Conservation (phyloP, 2,797 vertebrate species). For the Coregonus suidteri region DNA sequence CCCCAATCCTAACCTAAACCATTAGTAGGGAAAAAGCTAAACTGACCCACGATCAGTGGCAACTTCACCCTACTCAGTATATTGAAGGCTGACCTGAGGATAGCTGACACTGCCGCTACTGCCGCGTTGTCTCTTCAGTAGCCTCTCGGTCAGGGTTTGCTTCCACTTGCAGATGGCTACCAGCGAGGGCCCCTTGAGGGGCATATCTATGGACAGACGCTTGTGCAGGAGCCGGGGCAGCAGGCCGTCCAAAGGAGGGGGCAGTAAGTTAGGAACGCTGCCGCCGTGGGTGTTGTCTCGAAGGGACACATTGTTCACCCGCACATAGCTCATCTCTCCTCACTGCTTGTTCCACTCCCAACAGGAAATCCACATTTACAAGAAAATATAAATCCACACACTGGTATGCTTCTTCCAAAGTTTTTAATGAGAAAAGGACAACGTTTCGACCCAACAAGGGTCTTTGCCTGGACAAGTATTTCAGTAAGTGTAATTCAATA, state of each 20-base stretch:
- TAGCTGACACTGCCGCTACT: constrained; percentile 50
- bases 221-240: constrained; percentile 56
- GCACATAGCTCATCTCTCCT: constrained; percentile 26
- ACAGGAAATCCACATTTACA: neutral
- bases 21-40: neutral
- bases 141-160: constrained; percentile 67
- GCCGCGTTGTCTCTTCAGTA: constrained; percentile 63
- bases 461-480: neutral
- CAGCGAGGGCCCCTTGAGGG: constrained; percentile 70
- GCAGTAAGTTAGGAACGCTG: constrained; percentile 66
- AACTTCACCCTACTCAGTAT: neutral
- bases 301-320: constrained; percentile 54
- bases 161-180: constrained; percentile 74
- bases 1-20: neutral
- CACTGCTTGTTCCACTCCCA: constrained; percentile 2
- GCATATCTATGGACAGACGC: constrained; percentile 64
- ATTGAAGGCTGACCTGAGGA: constrained; percentile 66
- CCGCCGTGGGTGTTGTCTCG: constrained; percentile 63
- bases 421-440: no score
- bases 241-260: constrained; percentile 31
- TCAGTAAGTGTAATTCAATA: neutral
- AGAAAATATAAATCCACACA: no score
- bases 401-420: no score
- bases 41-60: neutral
- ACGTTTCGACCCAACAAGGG: no score